phyloP scores from a whole-genome alignment of 2,888 invertebrate species.

The Ennomos erosarius region DNA sequence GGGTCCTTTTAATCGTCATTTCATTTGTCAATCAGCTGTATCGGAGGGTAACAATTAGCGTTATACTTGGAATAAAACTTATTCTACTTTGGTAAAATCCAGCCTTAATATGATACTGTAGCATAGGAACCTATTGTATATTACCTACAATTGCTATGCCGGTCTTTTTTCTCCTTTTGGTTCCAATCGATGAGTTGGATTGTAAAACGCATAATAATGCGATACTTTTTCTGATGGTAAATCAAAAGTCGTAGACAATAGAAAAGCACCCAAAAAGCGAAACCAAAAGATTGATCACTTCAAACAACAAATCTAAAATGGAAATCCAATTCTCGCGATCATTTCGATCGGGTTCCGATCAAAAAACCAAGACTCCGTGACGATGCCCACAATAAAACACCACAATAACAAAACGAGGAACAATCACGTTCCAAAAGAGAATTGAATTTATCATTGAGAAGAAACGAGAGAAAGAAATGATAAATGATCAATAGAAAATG shows the following conservation, averaged over 20 bases:
- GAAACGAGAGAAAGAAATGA: conserved; percentile 81
- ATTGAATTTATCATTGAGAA: conserved; percentile 84
- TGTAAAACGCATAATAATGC: conserved; percentile 28
- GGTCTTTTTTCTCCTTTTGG: conserved; percentile 20
- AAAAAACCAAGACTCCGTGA: conserved; percentile 81
- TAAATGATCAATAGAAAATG: conserved; percentile 75
- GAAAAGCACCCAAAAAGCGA: conserved; percentile 38
- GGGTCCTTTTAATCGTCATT: too few relatives aligned
- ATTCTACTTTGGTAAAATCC: too few relatives aligned
- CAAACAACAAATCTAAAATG: conserved; percentile 76
- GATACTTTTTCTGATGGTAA: conserved; percentile 38
- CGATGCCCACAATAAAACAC: conserved; percentile 81
- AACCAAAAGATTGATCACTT: conserved; percentile 73
- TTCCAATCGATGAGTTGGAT: conserved; percentile 2
- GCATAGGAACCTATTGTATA: not conserved
- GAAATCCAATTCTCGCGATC: conserved; percentile 83
- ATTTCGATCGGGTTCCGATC: conserved; percentile 80
- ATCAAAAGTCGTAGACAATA: conserved; percentile 45
- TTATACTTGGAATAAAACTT: too few relatives aligned
- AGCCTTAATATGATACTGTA: too few relatives aligned
- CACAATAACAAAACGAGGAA: conserved; percentile 81
- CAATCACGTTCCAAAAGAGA: conserved; percentile 84
- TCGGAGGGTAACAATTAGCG: too few relatives aligned
- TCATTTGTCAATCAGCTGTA: too few relatives aligned
- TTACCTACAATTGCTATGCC: too few relatives aligned